phyloP scores from a whole-genome alignment of 2,888 invertebrate species.

The Kryphioiulus occultus region DNA sequence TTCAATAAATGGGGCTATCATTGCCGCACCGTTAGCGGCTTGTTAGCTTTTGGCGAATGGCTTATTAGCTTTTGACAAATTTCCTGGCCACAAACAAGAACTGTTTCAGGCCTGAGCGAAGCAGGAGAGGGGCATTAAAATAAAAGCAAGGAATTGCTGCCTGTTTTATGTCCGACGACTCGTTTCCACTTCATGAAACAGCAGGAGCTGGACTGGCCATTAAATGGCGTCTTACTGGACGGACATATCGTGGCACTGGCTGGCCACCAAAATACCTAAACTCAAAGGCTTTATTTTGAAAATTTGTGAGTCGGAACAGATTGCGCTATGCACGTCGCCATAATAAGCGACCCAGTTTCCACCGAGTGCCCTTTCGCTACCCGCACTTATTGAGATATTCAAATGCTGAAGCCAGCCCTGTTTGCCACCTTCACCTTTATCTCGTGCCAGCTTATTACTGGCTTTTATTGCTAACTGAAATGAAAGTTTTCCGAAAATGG shows the following conservation, averaged over 20 bases:
- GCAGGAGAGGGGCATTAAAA: background rate
- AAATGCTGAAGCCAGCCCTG: background rate
- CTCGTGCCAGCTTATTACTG: background rate
- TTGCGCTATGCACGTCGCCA: background rate
- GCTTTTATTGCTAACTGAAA: constrained; percentile 35
- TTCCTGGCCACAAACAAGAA: background rate
- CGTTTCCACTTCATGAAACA: constrained; percentile 27
- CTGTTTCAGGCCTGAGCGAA: background rate
- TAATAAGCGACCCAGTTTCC: background rate
- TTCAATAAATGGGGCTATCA: background rate
- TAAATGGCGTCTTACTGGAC: background rate
- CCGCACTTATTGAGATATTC: background rate
- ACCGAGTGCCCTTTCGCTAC: background rate
- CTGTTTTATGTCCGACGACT: background rate
- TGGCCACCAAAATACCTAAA: background rate
- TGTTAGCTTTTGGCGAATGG: background rate
- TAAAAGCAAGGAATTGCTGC: background rate
- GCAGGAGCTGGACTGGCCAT: background rate
- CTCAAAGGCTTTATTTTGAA: constrained; percentile 8
- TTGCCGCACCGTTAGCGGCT: too few species aligned
- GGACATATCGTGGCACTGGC: background rate
- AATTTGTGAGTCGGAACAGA: constrained; percentile 34
- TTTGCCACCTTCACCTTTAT: constrained; percentile 37
- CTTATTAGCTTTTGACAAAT: constrained; percentile 17
- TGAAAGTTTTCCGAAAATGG: constrained; percentile 31